A percentile compares a stretch with the other conserved stretches of the same genome.
These are phyloP conservation scores for Aromia moschata DNA, from an alignment of 2,888 invertebrate species.

Conservation along the genomic window DNA sequence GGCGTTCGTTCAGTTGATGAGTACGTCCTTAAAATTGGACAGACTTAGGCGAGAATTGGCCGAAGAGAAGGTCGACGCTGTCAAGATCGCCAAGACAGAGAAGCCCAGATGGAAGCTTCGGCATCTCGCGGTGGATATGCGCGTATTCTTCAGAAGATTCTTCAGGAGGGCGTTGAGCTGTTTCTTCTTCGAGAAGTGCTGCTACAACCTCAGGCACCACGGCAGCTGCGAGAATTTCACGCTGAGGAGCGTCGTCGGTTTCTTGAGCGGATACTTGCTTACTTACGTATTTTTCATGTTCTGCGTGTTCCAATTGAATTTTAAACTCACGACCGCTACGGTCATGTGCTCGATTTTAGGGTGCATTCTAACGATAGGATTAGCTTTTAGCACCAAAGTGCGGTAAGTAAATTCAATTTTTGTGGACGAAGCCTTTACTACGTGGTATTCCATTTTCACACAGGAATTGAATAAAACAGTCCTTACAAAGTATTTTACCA, in stretches of 20 bases:
- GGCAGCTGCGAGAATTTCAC: constrained; percentile 71
- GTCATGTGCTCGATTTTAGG: constrained; percentile 72
- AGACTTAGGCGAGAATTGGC: constrained; percentile 65
- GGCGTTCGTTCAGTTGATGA: constrained; percentile 68
- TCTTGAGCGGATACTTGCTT: constrained; percentile 71
- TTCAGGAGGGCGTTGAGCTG: constrained; percentile 52
- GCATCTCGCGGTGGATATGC: constrained; percentile 61
- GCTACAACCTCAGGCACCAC: constrained; percentile 63
- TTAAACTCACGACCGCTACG: constrained; percentile 69
- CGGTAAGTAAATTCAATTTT: constrained; percentile 63
- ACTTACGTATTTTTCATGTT: constrained; percentile 75
- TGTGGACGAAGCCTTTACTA: too few species aligned
- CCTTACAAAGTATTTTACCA: too few species aligned
- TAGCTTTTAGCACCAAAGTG: constrained; percentile 71
- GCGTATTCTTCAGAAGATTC: constrained; percentile 60
- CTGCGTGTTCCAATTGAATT: constrained; percentile 72
- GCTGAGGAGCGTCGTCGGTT: constrained; percentile 72
- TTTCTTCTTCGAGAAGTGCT: constrained; percentile 56
- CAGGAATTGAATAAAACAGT: too few species aligned
- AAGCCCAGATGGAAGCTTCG: constrained; percentile 64
- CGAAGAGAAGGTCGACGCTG: constrained; percentile 69
- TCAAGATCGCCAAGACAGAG: constrained; percentile 62
- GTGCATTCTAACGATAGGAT: constrained; percentile 70
- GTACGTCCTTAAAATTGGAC: constrained; percentile 67
- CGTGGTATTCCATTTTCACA: too few species aligned